Conservation (phyloP, 1,140 invertebrate species). For the Araneus ventricosus region DNA sequence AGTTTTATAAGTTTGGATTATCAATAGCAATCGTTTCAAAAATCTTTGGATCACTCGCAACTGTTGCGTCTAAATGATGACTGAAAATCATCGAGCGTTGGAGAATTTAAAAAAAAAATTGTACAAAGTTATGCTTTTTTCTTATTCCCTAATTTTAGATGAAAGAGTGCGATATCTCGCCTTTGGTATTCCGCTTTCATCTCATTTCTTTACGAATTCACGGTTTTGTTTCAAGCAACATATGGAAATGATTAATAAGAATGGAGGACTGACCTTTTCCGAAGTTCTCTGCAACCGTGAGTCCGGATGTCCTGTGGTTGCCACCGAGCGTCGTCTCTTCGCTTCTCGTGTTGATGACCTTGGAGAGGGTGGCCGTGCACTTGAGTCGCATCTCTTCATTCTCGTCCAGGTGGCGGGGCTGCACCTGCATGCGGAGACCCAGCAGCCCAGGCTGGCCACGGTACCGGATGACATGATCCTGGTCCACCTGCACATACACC, state of each 20-base stretch:
- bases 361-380: slow-evolving; percentile 91
- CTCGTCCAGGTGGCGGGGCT: slow-evolving; percentile 85
- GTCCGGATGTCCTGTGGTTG: slow-evolving; percentile 68
- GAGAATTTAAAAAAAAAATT: no score
- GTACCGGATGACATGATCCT: slow-evolving; percentile 37
- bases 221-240: not conserved
- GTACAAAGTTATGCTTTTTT: no score
- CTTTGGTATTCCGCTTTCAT: no score
- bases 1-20: no score
- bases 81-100: no score
- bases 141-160: no score
- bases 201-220: no score
- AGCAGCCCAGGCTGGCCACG: slow-evolving; percentile 79
- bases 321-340: slow-evolving; percentile 80
- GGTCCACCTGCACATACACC: not conserved
- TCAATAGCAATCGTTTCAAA: no score
- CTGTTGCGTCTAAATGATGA: no score
- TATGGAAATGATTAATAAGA: not conserved
- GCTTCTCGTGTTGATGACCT: slow-evolving; percentile 89
- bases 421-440: slow-evolving; percentile 86
- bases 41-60: no score
- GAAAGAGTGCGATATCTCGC: no score
- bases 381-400: slow-evolving; percentile 91
- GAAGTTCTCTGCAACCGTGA: slow-evolving; percentile 63
- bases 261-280: slow-evolving; percentile 49